A percentile compares a stretch with the other conserved stretches of the same genome.
These are phyloP conservation scores for Poecilia wingei DNA, from an alignment of 2,797 vertebrate species.

Conservation along the genomic window DNA sequence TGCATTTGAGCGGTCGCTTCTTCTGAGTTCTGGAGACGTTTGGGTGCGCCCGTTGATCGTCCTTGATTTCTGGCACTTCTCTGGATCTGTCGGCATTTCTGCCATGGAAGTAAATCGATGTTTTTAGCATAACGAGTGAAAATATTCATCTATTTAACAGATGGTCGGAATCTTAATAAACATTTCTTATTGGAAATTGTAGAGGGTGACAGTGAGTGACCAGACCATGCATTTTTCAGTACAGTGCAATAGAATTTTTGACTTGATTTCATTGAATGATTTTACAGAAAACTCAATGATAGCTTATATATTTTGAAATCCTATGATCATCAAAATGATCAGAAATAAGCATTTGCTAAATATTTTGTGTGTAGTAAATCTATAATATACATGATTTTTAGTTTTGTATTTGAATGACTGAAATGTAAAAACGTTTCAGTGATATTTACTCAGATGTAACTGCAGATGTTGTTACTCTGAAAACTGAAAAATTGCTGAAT, in stretches of 20 bases:
- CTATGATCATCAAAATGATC: background rate
- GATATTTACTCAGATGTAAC: background rate
- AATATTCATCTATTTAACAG: background rate
- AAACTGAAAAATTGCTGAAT: background rate
- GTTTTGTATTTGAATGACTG: background rate
- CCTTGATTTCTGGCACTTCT: background rate
- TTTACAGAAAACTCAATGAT: background rate
- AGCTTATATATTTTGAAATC: no score
- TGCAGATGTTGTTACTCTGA: background rate
- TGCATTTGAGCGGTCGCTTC: background rate
- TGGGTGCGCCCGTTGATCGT: slow-evolving; percentile 18
- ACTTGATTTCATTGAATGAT: background rate
- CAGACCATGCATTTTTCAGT: background rate
- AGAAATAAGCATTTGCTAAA: background rate
- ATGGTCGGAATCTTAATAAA: background rate
- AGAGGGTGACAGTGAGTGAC: background rate
- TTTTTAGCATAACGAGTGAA: background rate
- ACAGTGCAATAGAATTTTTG: background rate
- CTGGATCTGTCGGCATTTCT: slow-evolving; percentile 15
- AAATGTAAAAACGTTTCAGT: background rate
- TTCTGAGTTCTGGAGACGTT: slow-evolving; percentile 2
- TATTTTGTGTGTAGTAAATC: background rate
- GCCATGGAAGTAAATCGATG: slow-evolving; percentile 1
- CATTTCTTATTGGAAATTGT: background rate
- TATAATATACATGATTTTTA: background rate